These are phyloP conservation scores for Ciona savignyi DNA, from an alignment of 23 tunicate species.

Conservation along the genomic window DNA sequence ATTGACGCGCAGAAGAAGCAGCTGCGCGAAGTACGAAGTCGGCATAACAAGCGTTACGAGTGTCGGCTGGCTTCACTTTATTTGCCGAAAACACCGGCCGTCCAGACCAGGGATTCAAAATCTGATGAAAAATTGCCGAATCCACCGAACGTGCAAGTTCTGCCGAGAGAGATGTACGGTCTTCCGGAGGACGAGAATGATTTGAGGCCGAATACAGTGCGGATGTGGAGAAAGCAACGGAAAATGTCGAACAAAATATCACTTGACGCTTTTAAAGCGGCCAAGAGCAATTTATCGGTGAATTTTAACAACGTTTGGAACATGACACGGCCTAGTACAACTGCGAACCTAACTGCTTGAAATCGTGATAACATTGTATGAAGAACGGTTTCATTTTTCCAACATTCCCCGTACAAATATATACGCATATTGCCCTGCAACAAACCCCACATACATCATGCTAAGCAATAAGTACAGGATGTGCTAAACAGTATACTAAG, in stretches of 20 bases:
- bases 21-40: slow-evolving; percentile 30
- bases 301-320: slow-evolving; percentile 68
- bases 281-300: slow-evolving; percentile 17
- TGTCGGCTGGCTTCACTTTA: slow-evolving; percentile 21
- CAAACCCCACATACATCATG: no score
- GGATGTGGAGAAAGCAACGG: background rate
- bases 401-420: no score
- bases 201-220: slow-evolving; percentile 11
- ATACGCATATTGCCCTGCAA: no score
- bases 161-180: slow-evolving; percentile 46
- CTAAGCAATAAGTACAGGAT: no score
- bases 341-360: background rate
- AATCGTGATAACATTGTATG: no score
- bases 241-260: slow-evolving; percentile 17
- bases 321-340: background rate
- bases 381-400: no score
- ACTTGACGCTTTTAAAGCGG: slow-evolving; percentile 20
- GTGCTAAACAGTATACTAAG: no score
- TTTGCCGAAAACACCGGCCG: slow-evolving; percentile 2
- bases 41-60: slow-evolving; percentile 22
- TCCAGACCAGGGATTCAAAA: background rate
- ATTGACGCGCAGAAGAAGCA: slow-evolving; percentile 24
- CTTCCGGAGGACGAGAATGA: slow-evolving; percentile 31
- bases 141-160: background rate
- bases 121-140: background rate